Conservation (phyloP, 2,888 invertebrate genomes). For the Mantis religiosa region DNA sequence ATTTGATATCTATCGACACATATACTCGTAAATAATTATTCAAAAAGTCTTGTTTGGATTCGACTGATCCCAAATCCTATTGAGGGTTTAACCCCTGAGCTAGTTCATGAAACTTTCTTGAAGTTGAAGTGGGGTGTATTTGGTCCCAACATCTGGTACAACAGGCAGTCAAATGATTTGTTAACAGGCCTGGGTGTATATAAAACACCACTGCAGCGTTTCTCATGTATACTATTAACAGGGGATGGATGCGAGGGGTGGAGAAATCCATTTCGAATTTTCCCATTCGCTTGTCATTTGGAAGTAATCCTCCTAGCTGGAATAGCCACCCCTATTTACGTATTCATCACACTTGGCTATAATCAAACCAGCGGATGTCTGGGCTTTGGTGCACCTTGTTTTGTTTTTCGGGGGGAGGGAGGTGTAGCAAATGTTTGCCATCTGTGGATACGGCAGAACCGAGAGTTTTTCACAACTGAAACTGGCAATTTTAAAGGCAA, state of each 20-base stretch:
- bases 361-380: not conserved
- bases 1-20: too few relatives aligned
- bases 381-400: not conserved
- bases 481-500: not conserved
- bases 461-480: not conserved
- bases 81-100: too few relatives aligned
- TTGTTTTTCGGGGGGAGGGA: not conserved
- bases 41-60: too few relatives aligned
- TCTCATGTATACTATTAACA: not conserved
- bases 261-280: slow-evolving; percentile 20
- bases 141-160: not conserved
- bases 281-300: slow-evolving; percentile 24
- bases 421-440: not conserved
- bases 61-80: too few relatives aligned
- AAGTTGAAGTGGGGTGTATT: too few relatives aligned
- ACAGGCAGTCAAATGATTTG: not conserved
- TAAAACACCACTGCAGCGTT: not conserved
- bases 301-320: slow-evolving; percentile 21
- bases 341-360: slow-evolving; percentile 5
- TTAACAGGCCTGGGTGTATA: not conserved
- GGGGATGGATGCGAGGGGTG: not conserved
- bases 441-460: not conserved
- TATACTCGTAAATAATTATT: too few relatives aligned
- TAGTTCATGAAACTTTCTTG: too few relatives aligned
- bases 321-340: slow-evolving; percentile 1